Base-by-base conservation (phyloP, 23 tunicate genomes). In the Trididemnum clinides region DNA sequence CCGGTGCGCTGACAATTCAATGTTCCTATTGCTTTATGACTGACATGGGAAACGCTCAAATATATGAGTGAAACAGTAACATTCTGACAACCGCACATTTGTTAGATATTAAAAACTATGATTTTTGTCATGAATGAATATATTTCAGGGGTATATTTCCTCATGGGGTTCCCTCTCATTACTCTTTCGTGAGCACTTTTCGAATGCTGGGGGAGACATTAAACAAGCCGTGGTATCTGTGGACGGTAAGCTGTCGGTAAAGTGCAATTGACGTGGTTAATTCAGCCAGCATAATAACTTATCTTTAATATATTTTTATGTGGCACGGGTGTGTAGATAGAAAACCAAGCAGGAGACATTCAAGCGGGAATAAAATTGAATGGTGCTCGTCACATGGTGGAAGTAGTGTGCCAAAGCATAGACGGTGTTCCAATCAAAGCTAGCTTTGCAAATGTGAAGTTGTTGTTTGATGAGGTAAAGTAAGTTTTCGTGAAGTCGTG, bases 141-240 rank as follows among this genome's bases (percentile, higher is more conserved):
- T 86, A 20, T 86, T 77, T 20, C 72, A 87, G 91, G 25, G 54
- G 80, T 18, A 58, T 87, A 19, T 80, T 80, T 78, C 81, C 85
- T 33, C 34, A 50, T 38, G 91, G 91, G 22, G 33, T 87, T 1
- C 91, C 91, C 7, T 23, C 51, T 31, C 72, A 87, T 70, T 87
- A 87, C 50, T 80, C 91, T 0, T 87, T 87, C 59, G 91, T 87
- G 19, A 57, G 85, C 72, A 87, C 91, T 10, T 80, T 87, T 44
- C 71, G 91, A 25, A 80, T 87, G 85, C 32, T 54, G 28, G 72
- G 29, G 12, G 70, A 39, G 23, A 74, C 77, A 10, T 12, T 30
- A 22, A 33, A 22, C 19, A 71, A 87, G 72, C 85, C 51, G 28
- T 87, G 91, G 91, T 32, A 80, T 33, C 85, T 87, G 49, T 87